Conservation (phyloP, 2,797 vertebrate genomes). For the Benthosema pterotum region DNA sequence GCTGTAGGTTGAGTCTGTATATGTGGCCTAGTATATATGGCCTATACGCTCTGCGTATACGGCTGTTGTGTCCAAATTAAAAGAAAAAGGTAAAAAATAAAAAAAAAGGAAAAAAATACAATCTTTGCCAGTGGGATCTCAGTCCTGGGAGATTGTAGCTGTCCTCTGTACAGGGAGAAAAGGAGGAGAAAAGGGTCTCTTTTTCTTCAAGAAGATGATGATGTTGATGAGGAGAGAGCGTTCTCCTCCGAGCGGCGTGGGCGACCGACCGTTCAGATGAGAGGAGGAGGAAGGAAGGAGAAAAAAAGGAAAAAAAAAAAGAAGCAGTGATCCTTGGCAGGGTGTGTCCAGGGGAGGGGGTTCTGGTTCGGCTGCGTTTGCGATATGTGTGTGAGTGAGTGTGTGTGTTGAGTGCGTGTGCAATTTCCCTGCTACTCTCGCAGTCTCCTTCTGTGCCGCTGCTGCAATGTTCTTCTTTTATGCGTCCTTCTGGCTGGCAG, state of each 20-base stretch:
- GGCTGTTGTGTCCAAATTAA: constrained; percentile 65
- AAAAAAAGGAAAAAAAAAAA: constrained; percentile 48
- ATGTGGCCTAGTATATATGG: constrained; percentile 55
- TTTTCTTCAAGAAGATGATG: constrained; percentile 81
- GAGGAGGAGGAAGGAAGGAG: background rate
- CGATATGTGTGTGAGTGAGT: constrained; percentile 16
- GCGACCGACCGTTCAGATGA: constrained; percentile 79
- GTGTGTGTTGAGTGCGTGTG: constrained; percentile 69
- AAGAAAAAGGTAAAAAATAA: constrained; percentile 76
- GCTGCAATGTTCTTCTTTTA: constrained; percentile 90
- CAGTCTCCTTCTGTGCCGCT: constrained; percentile 87
- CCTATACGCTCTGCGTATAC: constrained; percentile 48
- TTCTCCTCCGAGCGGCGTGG: constrained; percentile 83
- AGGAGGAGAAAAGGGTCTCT: constrained; percentile 77
- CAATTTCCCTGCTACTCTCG: constrained; percentile 82
- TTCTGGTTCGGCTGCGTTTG: constrained; percentile 75
- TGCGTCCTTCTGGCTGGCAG: constrained; percentile 84
- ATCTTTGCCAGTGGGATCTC: constrained; percentile 76
- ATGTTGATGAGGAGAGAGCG: constrained; percentile 74
- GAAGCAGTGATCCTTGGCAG: constrained; percentile 84
- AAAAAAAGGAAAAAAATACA: constrained; percentile 76
- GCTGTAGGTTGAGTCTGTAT: constrained; percentile 63
- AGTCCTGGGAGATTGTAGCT: constrained; percentile 80
- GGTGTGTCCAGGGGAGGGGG: constrained; percentile 87
- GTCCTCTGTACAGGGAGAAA: constrained; percentile 84